Evolutionary conservation across 2,888 invertebrate species (phyloP).

Genomic region (Tridacna crocea): DNA sequence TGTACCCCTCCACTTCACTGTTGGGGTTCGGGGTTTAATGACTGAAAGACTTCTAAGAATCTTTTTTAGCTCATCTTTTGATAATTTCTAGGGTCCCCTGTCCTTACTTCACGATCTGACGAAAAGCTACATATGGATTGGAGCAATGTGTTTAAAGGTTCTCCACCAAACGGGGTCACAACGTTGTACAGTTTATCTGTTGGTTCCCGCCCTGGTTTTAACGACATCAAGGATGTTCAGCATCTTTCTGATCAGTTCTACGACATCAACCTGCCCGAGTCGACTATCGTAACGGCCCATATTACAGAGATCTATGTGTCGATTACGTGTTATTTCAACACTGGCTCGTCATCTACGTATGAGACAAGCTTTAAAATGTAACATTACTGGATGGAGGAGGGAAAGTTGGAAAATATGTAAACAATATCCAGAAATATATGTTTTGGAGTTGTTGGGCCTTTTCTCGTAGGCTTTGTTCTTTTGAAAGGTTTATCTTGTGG

Average conservation of each 20-base stretch:
- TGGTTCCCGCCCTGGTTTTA: conserved; percentile 12
- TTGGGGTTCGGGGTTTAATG: no score
- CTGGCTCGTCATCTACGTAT: background rate
- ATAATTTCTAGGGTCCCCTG: background rate
- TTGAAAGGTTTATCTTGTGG: no score
- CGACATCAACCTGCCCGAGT: background rate
- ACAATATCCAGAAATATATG: no score
- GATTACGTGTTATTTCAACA: background rate
- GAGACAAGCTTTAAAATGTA: background rate
- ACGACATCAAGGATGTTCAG: conserved; percentile 8
- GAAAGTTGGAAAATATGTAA: no score
- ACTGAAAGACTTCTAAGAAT: no score
- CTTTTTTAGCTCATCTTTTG: no score
- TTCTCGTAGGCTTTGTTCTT: no score
- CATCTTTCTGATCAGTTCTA: background rate
- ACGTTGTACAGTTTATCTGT: conserved; percentile 9
- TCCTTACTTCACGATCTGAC: background rate
- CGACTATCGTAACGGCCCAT: background rate
- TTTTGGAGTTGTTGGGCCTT: no score
- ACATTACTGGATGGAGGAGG: background rate
- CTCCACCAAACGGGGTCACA: background rate
- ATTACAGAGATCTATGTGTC: conserved; percentile 4
- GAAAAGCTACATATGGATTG: background rate
- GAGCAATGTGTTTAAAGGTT: background rate
- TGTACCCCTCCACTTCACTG: no score